Percentiles rank a stretch among this genome's conserved stretches.
These are phyloP conservation scores for Lordiphosa andalusiaca DNA, from an alignment of 2,888 invertebrate species.

Conservation along the genomic window DNA sequence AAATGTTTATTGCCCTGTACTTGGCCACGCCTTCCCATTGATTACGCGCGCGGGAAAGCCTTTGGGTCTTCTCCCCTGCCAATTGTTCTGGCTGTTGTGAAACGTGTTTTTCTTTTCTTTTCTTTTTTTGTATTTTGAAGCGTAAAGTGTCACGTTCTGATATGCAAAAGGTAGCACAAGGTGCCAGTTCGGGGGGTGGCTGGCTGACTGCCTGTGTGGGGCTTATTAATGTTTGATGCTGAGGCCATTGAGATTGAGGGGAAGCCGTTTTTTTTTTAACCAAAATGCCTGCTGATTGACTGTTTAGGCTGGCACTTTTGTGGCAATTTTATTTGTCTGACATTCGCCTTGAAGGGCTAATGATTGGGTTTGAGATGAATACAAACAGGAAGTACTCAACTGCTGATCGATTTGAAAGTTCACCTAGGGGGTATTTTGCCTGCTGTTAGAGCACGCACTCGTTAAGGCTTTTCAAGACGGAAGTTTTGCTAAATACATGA, in stretches of 20 bases:
- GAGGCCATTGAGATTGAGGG: conserved; percentile 3
- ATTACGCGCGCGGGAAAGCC: conserved; percentile 21
- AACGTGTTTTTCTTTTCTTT: conserved; percentile 4
- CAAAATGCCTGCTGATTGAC: conserved; percentile 7
- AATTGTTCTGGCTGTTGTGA: conserved; percentile 7
- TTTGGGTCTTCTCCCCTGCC: conserved; percentile 13
- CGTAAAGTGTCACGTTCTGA: conserved; percentile 11
- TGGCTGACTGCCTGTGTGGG: background rate
- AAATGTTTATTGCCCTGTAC: conserved; percentile 62
- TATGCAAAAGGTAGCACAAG: conserved; percentile 8
- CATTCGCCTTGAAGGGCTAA: conserved; percentile 6
- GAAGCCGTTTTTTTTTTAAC: too few species aligned
- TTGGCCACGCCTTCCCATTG: conserved; percentile 21
- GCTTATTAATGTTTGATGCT: conserved; percentile 14
- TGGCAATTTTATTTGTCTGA: background rate
- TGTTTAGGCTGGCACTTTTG: conserved; percentile 2
- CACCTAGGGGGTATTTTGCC: too few species aligned
- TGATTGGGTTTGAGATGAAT: conserved; percentile 7
- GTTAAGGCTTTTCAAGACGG: too few species aligned
- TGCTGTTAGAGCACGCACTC: too few species aligned
- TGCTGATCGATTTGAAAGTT: conserved; percentile 3
- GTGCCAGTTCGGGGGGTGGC: background rate
- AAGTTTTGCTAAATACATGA: too few species aligned
- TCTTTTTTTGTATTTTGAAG: background rate
- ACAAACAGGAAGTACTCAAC: conserved; percentile 5